These are phyloP conservation scores for Ornithorhynchus anatinus DNA, from an alignment of 2,113 vertebrate species.

Conservation along the genomic window DNA sequence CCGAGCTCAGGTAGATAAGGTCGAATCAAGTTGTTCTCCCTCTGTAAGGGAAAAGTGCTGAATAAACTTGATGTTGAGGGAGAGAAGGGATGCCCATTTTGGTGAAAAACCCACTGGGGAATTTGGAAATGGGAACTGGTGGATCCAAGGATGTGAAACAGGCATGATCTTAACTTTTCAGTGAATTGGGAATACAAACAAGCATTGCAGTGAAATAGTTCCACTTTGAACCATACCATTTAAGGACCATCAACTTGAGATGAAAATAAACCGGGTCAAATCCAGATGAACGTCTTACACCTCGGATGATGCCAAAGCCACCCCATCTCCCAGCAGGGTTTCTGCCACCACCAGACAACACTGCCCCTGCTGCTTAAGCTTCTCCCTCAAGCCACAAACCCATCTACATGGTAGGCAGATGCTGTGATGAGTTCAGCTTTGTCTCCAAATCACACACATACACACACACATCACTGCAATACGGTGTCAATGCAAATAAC, in stretches of 20 bases:
- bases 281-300: not conserved
- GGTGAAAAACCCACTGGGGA: conserved; percentile 2
- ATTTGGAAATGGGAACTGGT: conserved; percentile 1
- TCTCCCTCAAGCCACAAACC: not conserved
- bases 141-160: not conserved
- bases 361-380: not conserved
- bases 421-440: not conserved
- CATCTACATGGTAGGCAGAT: not conserved
- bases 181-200: not conserved
- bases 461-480: not conserved
- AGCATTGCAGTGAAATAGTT: conserved; percentile 5
- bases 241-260: not conserved
- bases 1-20: conserved; percentile 3
- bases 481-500: not conserved
- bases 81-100: conserved; percentile 12
- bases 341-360: not conserved
- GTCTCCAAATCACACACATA: not conserved
- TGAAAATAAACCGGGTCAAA: conserved; percentile 25
- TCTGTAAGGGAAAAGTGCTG: not conserved
- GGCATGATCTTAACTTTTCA: not conserved
- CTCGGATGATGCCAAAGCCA: not conserved
- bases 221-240: conserved; percentile 8
- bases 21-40: not conserved
- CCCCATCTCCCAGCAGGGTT: not conserved
- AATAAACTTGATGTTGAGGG: not conserved